Base-by-base conservation (phyloP, 2,888 invertebrate species). In the Myathropa florea region DNA sequence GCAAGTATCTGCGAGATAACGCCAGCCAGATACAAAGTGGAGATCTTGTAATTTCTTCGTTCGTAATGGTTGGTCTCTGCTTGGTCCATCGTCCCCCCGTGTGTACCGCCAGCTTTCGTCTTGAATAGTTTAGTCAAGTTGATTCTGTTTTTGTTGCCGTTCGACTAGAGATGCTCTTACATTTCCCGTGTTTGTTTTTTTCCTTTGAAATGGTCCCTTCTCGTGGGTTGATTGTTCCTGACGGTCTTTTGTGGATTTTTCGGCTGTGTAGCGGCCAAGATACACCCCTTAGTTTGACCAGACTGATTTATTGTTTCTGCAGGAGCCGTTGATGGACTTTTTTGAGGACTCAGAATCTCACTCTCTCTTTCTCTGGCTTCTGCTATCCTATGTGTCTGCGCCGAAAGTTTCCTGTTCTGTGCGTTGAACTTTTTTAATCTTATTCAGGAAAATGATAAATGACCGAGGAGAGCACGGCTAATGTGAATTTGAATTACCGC, bases 231-330 rank as follows among this genome's bases (percentile, higher is more conserved):
- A 71, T 39, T 78, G 71, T 61, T 64, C 59, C 33, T 71, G 7
- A 12, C n/a, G 46, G 46, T 77, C 70, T 36, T 70, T 70, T 68
- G 60, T 78, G 18, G 46, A n/a, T 79, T 83, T 83, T 71, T 30
- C 59, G 53, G 30, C 33, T 46, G 53, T 46, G 33, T 64, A 26
- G 64, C 63, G 68, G 68, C 7, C 61, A 57, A 23, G 14, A 12
- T 23, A 57, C 64, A 67, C 39, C 63, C 55, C 67, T 67, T 23
- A 18, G 67, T 81, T 70, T 83, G 83, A 79, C 78, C 86, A 86
- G 86, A 83, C 86, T 86, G 86, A 86, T 86, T 86, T 86, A 86
- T 86, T 86, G 86, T 86, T 86, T 80, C 70, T 82, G 26, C 79
- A 55, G 71, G 75, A 82, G 61, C 39, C 53, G 85, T 68, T 85